phyloP scores from a whole-genome alignment of 2,113 vertebrate genomes.

The Strix aluco region DNA sequence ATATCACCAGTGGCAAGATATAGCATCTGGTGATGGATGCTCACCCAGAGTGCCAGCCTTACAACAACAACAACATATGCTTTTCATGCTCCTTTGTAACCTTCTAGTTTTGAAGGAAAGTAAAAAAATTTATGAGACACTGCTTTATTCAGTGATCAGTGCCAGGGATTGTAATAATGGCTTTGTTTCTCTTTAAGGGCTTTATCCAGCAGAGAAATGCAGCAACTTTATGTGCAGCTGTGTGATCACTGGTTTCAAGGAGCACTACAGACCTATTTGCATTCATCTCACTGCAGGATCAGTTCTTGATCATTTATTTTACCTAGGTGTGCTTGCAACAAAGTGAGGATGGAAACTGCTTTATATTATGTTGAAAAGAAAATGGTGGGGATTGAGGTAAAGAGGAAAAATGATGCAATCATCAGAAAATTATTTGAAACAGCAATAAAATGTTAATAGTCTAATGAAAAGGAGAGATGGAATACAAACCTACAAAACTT shows the following conservation, averaged over 20 bases:
- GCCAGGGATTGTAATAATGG: not conserved
- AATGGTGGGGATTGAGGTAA: not conserved
- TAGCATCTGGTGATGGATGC: not conserved
- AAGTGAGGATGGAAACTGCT: not conserved
- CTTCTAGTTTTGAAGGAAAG: not conserved
- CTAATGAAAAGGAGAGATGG: conserved; percentile 7
- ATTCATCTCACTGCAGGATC: not conserved
- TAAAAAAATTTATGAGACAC: not conserved
- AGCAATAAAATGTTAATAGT: not conserved
- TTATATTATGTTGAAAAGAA: not conserved
- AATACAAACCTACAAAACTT: not conserved
- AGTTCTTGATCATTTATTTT: not conserved
- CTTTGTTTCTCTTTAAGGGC: not conserved
- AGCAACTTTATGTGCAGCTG: not conserved
- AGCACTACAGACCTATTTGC: not conserved
- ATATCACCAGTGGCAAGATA: not conserved
- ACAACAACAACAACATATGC: not conserved
- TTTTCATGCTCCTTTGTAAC: not conserved
- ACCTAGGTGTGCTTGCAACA: not conserved
- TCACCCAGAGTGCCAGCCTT: not conserved
- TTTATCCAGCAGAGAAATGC: not conserved
- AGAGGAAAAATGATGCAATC: not conserved
- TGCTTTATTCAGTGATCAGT: not conserved
- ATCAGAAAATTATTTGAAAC: conserved; percentile 19
- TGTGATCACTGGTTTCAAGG: not conserved